A percentile compares a stretch with the other conserved stretches of the same genome.
phyloP scores from a whole-genome alignment of 2,888 invertebrate genomes.

The Steinernema scapterisci region DNA sequence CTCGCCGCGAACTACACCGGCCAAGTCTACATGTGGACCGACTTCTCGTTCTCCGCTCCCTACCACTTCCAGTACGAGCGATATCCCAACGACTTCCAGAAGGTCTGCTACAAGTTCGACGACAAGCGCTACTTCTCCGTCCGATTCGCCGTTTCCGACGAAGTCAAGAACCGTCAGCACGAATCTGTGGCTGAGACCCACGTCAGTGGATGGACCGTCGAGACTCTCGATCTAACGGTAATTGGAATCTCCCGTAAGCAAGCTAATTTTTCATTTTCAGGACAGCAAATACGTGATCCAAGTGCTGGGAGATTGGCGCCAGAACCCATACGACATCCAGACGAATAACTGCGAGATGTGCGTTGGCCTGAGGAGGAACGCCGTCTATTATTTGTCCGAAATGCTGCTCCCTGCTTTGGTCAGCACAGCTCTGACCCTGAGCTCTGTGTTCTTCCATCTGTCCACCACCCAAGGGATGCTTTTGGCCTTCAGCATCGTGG shows the following conservation, averaged over 20 bases:
- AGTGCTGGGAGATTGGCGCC: conserved; percentile 63
- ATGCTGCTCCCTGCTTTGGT: conserved; percentile 65
- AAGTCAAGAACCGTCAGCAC: conserved; percentile 55
- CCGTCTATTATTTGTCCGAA: conserved; percentile 64
- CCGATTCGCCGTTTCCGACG: conserved; percentile 59
- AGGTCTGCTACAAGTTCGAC: conserved; percentile 67
- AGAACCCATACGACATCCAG: conserved; percentile 66
- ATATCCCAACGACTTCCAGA: conserved; percentile 65
- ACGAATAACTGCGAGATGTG: conserved; percentile 66
- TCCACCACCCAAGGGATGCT: conserved; percentile 60
- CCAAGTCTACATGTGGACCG: conserved; percentile 60
- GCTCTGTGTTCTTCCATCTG: conserved; percentile 65
- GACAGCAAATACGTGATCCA: conserved; percentile 62
- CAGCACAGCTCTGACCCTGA: conserved; percentile 60
- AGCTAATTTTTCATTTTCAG: conserved; percentile 44
- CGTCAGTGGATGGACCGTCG: conserved; percentile 65
- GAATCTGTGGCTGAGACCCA: conserved; percentile 63
- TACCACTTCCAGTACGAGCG: conserved; percentile 64
- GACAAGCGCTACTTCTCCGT: conserved; percentile 67
- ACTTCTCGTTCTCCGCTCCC: conserved; percentile 64
- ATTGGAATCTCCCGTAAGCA: conserved; percentile 18
- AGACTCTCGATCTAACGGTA: conserved; percentile 60
- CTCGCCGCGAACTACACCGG: conserved; percentile 68
- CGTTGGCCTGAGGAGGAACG: conserved; percentile 56
- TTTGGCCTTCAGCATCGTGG: conserved; percentile 58